Conservation (phyloP, 2,888 invertebrate genomes). For the Lobophora halterata region DNA sequence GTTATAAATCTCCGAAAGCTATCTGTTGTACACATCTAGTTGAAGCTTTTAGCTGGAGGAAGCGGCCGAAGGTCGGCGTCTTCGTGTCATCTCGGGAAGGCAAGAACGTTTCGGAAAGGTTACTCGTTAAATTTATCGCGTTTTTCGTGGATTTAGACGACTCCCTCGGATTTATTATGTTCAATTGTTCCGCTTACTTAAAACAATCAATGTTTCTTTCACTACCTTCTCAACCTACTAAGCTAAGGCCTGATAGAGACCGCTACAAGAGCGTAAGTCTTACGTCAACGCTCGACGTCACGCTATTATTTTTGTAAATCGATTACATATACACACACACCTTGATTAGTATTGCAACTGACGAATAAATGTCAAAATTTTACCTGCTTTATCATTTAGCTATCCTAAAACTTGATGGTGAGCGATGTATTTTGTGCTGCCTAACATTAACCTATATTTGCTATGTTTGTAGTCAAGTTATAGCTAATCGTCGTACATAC, state of each 20-base stretch:
- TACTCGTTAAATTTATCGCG: conserved; percentile 19
- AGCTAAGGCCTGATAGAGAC: too few species aligned
- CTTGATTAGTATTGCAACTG: too few species aligned
- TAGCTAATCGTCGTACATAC: conserved; percentile 46
- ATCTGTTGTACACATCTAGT: conserved; percentile 28
- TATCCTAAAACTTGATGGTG: too few species aligned
- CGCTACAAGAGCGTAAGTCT: too few species aligned
- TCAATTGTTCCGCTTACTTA: too few species aligned
- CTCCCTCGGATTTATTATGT: neutral
- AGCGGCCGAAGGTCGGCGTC: conserved; percentile 25
- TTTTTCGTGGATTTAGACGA: neutral
- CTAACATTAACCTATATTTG: neutral
- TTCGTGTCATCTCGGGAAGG: conserved; percentile 26
- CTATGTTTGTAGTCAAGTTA: conserved; percentile 36
- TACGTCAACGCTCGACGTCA: too few species aligned
- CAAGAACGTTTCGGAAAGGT: conserved; percentile 22
- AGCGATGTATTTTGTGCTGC: neutral
- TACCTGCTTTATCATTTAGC: too few species aligned
- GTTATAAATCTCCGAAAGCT: conserved; percentile 30
- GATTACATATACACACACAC: too few species aligned
- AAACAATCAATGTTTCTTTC: too few species aligned
- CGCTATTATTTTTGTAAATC: too few species aligned
- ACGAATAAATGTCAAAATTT: too few species aligned
- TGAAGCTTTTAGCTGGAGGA: conserved; percentile 23
- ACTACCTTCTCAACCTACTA: too few species aligned